Base-by-base conservation (phyloP, 2,888 invertebrate species). In the Drosophila mayaguana region DNA sequence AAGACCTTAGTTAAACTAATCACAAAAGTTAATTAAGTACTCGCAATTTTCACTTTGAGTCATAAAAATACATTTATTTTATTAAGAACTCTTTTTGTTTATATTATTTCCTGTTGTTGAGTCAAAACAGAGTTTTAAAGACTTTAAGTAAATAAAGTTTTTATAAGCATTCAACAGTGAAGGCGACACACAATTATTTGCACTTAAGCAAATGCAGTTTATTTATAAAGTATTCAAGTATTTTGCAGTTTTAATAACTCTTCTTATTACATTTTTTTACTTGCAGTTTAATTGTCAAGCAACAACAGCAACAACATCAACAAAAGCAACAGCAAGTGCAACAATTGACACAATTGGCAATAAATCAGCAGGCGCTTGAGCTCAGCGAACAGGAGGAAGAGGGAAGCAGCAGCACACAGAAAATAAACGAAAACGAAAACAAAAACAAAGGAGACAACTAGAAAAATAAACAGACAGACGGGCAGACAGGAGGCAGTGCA, bases 281-380 rank as follows among this genome's bases (percentile, higher is more conserved):
- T 81, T 87, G 71, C 88, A 85, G 84, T 77, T 80, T 81, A 86
- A 87, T 89, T 87, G 84, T 87, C n/a, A 40, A 40, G 34, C 50
- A 32, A 70, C 7, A 28, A 8, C 7, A 28, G 1, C 7, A 28
- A 28, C 28, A 28, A 28, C 83, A 84, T 72, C 77, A 84, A 71
- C 50, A 85, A 69, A 66, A 83, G 57, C 76, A 75, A 72, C 68
- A 86, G 63, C 77, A 77, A 75, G 72, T 64, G 80, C 80, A 80
- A 74, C 87, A 88, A 87, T 87, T 86, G 87, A 51, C 60, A 80
- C 71, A 72, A 64, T 72, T 81, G 64, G 67, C 72, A 36, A 74
- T 54, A 75, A 70, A 79, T 63, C 60, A 72, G 68, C 77, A 68
- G 54, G 40, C 74, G 78, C 78, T 61, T 75, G 75, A 78, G 64